These are phyloP conservation scores for Helicorthomorpha holstii DNA, from an alignment of 1,140 invertebrate genomes.

Conservation along the genomic window DNA sequence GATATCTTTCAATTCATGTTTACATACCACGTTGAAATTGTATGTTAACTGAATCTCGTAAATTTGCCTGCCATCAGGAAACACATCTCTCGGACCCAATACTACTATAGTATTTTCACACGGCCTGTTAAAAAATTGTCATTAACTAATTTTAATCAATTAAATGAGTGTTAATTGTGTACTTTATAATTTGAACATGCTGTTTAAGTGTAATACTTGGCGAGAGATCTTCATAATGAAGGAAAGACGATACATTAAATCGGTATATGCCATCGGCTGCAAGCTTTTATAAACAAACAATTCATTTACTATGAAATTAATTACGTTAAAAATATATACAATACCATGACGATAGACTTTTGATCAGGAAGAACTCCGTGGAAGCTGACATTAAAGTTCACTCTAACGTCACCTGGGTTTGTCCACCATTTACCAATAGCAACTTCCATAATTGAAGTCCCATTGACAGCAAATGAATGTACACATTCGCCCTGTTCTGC, in stretches of 20 bases:
- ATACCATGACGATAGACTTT: constrained; percentile 21
- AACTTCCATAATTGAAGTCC: constrained; percentile 60
- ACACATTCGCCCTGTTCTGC: constrained; percentile 43
- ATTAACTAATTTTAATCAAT: no score
- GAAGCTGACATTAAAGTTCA: constrained; percentile 63
- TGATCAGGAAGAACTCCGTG: constrained; percentile 52
- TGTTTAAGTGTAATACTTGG: constrained; percentile 57
- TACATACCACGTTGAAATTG: constrained; percentile 48
- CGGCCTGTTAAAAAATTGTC: constrained; percentile 36
- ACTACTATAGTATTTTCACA: constrained; percentile 56
- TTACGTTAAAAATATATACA: constrained; percentile 22
- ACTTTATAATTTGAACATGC: constrained; percentile 57
- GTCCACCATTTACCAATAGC: constrained; percentile 91
- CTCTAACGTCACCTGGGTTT: constrained; percentile 51
- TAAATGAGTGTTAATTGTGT: not conserved
- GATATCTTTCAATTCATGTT: constrained; percentile 6
- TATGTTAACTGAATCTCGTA: constrained; percentile 78
- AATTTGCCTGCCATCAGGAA: constrained; percentile 69
- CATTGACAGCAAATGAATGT: constrained; percentile 50
- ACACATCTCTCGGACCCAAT: constrained; percentile 53
- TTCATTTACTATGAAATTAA: not conserved
- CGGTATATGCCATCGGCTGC: constrained; percentile 57
- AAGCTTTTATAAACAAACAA: constrained; percentile 26
- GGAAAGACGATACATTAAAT: constrained; percentile 44
- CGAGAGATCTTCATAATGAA: constrained; percentile 61